Conservation (phyloP, 2,888 invertebrate species). For the Acanthosepion esculentum region DNA sequence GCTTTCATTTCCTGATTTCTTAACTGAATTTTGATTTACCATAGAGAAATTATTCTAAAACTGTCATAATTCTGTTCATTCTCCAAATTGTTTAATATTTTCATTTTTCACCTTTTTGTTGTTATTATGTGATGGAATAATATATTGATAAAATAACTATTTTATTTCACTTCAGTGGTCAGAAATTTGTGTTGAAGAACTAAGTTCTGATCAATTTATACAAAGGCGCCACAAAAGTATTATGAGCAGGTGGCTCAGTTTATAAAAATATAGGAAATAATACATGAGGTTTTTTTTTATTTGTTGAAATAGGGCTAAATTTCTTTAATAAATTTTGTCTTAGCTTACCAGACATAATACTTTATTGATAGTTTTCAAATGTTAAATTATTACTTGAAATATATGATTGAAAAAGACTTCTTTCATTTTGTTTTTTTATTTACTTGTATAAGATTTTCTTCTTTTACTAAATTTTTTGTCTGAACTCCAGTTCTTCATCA, state of each 20-base stretch:
- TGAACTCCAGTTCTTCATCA: too few species aligned
- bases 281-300: neutral
- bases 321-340: neutral
- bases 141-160: slow-evolving; percentile 17
- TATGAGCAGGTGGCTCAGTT: neutral
- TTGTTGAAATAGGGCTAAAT: neutral
- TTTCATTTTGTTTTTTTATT: neutral
- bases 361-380: neutral
- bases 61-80: neutral
- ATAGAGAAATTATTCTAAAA: neutral
- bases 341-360: neutral
- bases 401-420: neutral
- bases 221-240: neutral
- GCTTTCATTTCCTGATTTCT: neutral
- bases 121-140: neutral
- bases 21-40: neutral
- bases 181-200: neutral
- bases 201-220: neutral
- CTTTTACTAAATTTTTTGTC: too few species aligned
- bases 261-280: neutral
- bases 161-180: neutral
- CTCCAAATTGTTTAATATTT: neutral
- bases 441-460: neutral
- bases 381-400: neutral
- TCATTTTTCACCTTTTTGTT: neutral